Conservation (phyloP, 1,140 invertebrate genomes). For the Venustaconcha ellipsiformis region DNA sequence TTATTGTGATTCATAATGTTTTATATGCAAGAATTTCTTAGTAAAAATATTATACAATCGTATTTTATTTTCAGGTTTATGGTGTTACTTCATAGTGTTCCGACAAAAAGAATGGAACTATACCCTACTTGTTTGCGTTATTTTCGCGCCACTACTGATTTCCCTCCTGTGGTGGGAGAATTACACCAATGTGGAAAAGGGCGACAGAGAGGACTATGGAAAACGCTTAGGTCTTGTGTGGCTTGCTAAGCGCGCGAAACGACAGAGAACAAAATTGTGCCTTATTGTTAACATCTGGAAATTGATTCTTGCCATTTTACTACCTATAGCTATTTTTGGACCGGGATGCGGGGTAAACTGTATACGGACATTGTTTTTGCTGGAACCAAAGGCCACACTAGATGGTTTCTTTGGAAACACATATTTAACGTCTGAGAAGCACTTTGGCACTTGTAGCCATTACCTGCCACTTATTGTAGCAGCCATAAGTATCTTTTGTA, state of each 20-base stretch:
- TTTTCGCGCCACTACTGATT: constrained; percentile 33
- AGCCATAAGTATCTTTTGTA: constrained; percentile 39
- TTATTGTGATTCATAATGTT: too few relatives aligned
- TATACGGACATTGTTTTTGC: constrained; percentile 27
- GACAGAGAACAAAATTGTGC: constrained; percentile 44
- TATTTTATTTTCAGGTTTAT: constrained; percentile 12
- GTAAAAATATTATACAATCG: too few relatives aligned
- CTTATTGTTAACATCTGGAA: constrained; percentile 51
- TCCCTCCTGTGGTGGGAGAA: constrained; percentile 61
- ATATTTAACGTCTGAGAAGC: not conserved
- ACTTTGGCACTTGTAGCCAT: constrained; percentile 18
- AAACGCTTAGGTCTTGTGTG: constrained; percentile 1
- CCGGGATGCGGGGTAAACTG: constrained; percentile 20
- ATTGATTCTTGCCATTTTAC: constrained; percentile 42
- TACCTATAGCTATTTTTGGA: constrained; percentile 33
- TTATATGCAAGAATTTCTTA: too few relatives aligned
- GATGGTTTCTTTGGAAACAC: constrained; percentile 13
- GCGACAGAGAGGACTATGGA: constrained; percentile 21
- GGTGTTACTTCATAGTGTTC: constrained; percentile 7
- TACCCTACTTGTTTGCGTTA: constrained; percentile 3
- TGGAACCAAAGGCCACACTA: constrained; percentile 1
- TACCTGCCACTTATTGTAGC: constrained; percentile 45
- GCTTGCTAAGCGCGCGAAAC: constrained; percentile 23
- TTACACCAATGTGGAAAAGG: constrained; percentile 40
- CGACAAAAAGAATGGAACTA: not conserved